Evolutionary conservation across 2,888 invertebrate genomes (phyloP).

Genomic region (Rhabditoides inermis): DNA sequence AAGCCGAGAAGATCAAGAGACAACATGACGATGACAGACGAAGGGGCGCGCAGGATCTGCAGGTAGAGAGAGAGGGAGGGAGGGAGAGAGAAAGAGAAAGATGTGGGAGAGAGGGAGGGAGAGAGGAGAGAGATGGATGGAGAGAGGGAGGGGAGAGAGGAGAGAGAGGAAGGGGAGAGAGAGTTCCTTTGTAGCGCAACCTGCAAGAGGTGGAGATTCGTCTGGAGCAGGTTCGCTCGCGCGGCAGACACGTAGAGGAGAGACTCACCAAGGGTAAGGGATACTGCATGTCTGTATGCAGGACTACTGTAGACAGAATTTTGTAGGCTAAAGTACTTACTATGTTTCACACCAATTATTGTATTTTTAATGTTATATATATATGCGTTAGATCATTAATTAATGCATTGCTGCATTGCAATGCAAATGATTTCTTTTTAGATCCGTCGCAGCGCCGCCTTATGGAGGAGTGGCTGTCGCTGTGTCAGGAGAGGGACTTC

Average conservation of each 20-base stretch:
- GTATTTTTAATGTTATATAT: too few species aligned
- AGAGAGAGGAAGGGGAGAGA: not conserved
- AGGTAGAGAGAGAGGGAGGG: too few species aligned
- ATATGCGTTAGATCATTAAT: too few species aligned
- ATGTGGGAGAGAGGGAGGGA: too few species aligned
- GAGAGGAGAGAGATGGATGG: too few species aligned
- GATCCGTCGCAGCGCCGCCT: conserved; percentile 6
- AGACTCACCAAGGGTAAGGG: conserved; percentile 6
- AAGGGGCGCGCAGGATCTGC: conserved; percentile 12
- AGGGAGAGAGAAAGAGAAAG: too few species aligned
- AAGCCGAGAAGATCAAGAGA: conserved; percentile 11
- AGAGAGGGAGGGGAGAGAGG: conserved; percentile 3
- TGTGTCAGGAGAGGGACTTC: conserved; percentile 6
- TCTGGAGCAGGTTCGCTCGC: conserved; percentile 12
- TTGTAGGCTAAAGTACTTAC: too few species aligned
- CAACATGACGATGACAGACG: conserved; percentile 8
- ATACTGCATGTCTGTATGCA: not conserved
- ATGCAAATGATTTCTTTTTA: not conserved
- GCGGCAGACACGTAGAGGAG: conserved; percentile 10
- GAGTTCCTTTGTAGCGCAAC: conserved; percentile 1
- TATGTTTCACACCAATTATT: too few species aligned
- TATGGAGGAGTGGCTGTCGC: conserved; percentile 10
- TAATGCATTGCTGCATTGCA: not conserved
- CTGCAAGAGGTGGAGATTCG: conserved; percentile 27
- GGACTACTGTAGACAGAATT: too few species aligned